Conservation (phyloP, 2,113 vertebrate species). For the Ictalurus punctatus region DNA sequence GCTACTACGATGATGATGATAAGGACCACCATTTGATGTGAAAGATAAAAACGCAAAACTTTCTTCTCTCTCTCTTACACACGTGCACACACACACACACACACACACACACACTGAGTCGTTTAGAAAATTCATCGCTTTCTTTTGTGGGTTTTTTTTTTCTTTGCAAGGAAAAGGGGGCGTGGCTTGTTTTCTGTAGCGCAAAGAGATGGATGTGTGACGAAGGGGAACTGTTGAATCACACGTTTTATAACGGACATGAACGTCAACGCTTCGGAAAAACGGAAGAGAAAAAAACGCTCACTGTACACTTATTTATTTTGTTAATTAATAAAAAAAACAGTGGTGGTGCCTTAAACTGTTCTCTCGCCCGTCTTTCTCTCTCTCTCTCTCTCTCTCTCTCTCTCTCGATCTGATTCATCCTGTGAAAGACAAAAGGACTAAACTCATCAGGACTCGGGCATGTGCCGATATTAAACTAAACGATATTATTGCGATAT, state of each 20-base stretch:
- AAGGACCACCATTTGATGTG: conserved; percentile 32
- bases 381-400: conserved; percentile 14
- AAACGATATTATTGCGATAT: neutral
- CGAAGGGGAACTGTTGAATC: conserved; percentile 37
- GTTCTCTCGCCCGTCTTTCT: conserved; percentile 40
- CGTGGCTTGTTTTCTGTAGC: conserved; percentile 40
- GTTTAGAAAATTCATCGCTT: conserved; percentile 35
- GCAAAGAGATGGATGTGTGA: conserved; percentile 44
- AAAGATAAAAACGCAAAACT: conserved; percentile 21
- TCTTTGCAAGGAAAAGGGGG: conserved; percentile 21
- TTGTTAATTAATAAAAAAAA: conserved; percentile 61
- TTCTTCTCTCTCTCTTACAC: conserved; percentile 11
- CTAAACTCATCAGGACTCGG: neutral
- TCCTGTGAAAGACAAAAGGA: conserved; percentile 33
- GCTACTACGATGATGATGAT: neutral
- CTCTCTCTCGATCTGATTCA: neutral
- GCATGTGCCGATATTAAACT: neutral
- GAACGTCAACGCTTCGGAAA: conserved; percentile 36
- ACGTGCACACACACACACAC: neutral
- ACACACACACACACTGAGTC: conserved; percentile 3
- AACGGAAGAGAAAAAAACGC: conserved; percentile 27
- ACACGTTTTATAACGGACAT: conserved; percentile 46
- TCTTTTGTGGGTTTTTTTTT: neutral
- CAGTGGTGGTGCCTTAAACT: conserved; percentile 75
- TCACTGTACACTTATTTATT: conserved; percentile 58